Evolutionary conservation across 2,113 vertebrate genomes (phyloP), one percentile per base, ranked within the genome.

Genomic region (Promerops cafer): DNA sequence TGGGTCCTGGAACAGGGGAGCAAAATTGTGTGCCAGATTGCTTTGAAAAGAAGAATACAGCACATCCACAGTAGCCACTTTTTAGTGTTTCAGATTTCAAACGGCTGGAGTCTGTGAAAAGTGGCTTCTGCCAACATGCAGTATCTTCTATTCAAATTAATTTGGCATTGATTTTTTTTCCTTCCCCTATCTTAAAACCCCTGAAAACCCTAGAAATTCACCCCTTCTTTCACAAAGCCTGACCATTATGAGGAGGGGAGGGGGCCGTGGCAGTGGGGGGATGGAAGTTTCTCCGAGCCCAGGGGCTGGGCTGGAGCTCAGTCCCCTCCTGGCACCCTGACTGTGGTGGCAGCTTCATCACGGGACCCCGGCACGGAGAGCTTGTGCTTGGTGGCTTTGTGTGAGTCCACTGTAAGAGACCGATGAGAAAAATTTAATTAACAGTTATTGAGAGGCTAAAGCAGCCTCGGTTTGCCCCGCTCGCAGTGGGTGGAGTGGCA

Each of bases 51-150:
- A 95, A 93, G 95, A 96, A 94, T 81, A 91, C 94, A 93, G 79
- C 95, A 81, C 92, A 94, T 92, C 93, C 95, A 94, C 93, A 90
- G 95, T 96, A 88, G 91, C 92, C 88, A 96, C 85, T 97, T 94
- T 77, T 87, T 78, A 94, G 92, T 95, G 75, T 94, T 97, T 97
- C 89, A 81, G 76, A 93, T 96, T 97, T 97, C 97, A 95, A 96
- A 93, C 61, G 82, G 83, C 89, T 69, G 66, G 82, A 84, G 85
- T 72, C 83, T 95, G 93, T 93, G 93, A 96, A 45, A 94, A 96
- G 94, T 90, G 87, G 75, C 94, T 97, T 96, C 94, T 97, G 96
- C 95, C 95, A 97, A 96, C 85, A 90, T 14, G 69, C 85, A 89
- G 74, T 87, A 75, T 97, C 95, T 94, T 87, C 90, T 94, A 90